Evolutionary conservation across 2,113 vertebrate species (phyloP).

Genomic region (Myodes glareolus): DNA sequence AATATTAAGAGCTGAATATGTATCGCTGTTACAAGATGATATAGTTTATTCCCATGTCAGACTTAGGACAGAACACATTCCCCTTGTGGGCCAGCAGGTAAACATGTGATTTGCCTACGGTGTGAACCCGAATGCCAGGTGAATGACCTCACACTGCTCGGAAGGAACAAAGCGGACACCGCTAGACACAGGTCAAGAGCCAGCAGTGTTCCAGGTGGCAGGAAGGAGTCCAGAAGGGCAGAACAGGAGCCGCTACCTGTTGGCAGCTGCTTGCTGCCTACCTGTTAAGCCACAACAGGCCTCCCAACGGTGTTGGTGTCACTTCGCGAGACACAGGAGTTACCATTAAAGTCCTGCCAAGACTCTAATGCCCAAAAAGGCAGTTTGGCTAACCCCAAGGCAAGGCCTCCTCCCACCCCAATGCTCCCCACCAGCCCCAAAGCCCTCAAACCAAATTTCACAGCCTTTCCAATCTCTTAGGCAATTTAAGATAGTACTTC

Average conservation of each 20-base stretch:
- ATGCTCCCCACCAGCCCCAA: too few species aligned
- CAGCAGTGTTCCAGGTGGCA: neutral
- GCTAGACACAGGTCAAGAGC: neutral
- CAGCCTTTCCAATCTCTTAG: neutral
- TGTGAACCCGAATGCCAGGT: neutral
- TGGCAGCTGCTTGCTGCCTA: neutral
- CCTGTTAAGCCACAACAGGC: neutral
- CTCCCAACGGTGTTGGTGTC: neutral
- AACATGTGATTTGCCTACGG: neutral
- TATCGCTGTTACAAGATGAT: neutral
- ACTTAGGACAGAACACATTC: constrained; percentile 3
- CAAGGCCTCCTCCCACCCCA: neutral
- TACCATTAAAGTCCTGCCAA: neutral
- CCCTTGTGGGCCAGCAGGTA: neutral
- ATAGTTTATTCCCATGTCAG: neutral
- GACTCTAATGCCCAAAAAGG: neutral
- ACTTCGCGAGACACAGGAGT: neutral
- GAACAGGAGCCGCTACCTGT: neutral
- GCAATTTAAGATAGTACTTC: constrained; percentile 17
- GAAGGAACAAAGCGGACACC: neutral
- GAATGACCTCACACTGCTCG: neutral
- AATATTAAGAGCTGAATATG: neutral
- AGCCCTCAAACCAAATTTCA: neutral
- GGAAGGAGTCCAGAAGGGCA: neutral
- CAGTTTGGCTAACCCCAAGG: neutral